Evolutionary conservation across 2,797 vertebrate species (phyloP), one percentile per base, ranked within the genome.

Genomic region (Gobionotothen gibberifrons): DNA sequence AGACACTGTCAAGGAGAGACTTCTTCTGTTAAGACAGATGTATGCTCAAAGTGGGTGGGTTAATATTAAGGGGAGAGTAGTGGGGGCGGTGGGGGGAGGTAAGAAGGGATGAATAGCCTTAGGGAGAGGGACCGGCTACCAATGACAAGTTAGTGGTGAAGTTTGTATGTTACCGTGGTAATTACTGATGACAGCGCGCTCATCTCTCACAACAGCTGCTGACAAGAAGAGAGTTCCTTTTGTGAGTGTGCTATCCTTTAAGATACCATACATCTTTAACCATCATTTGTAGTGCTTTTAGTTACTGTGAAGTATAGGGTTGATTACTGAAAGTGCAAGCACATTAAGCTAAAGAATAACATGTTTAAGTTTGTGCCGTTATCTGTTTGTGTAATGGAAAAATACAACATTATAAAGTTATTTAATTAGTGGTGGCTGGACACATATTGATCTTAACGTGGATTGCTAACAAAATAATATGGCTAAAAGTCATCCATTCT

Each of bases 81-180:
- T 12, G 69, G 65, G 69, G 65, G 63, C 29, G 68, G 61, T 17
- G 29, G 71, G 5, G 70, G 47, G 83, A 85, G 68, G 84, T 85
- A 84, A 85, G 62, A 36, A 52, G 61, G 74, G 74, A 73, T 81
- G 75, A 88, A 85, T 79, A 89, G 79, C 48, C 65, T 17, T 63
- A 72, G 59, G 73, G 71, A 72, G 65, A 78, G 75, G 78, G 78
- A 74, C 67, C 79, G 74, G 66, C 79, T 87, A 86, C 86, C 83
- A 87, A 88, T 85, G 76, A 85, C 84, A 85, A 84, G 69, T 87
- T 84, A 79, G 79, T 81, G 65, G 61, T 57, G 71, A 77, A 79
- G 83, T 84, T 74, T 79, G 44, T 78, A 58, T 84, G 63, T 76
- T 66, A 26, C 40, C 40, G 76, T 49, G 5, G 62, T 88, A 87